Evolutionary conservation across 35 echinoderm and acorn worm species (phyloP), one percentile per base, ranked within the genome.

Genomic region (Lytechinus variegatus): DNA sequence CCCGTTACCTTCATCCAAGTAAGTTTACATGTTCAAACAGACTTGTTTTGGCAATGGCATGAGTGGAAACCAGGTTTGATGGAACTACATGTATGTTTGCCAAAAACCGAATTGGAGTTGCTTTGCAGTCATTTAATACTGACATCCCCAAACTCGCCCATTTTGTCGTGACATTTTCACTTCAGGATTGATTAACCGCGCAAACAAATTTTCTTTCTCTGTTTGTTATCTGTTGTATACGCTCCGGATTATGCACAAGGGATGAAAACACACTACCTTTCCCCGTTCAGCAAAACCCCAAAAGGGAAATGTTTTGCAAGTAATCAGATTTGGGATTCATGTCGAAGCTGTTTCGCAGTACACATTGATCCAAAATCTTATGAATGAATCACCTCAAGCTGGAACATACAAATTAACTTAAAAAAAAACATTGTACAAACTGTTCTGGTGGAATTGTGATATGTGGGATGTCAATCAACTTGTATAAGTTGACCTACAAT

Each of bases 11-110:
- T 79, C 66, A 79, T 79, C 66, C 66, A 79, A 79, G 66, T 24
- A 79, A 79, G 66, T 24, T 16, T 24, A 24, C 66, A 79, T 79
- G 9, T 58, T 90, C 9, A 90, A 90, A 90, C 52, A 52, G 14
- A 54, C 10, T 52, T 90, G 88, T 90, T 90, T 52, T 90, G 88
- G n/a, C 88, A 54, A 51, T 90, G 88, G n/a, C 88, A 54, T 89
- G 87, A 51, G 87, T 19, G 87, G 87, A 89, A 89, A 90, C 29
- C 88, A 52, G 88, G 88, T 90, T 90, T 44, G 33, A 44, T 44
- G 33, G 0, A 44, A 44, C 33, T 44, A n/a, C 13, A 24, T 27
- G 87, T 53, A 54, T 90, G 88, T 90, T 90, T 90, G 88, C 88
- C 88, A 90, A 90, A 53, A 90, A 90, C 28, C 24, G 12, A 90